These are phyloP conservation scores for Abrostola tripartita DNA, from an alignment of 2,888 invertebrate species.

Conservation along the genomic window DNA sequence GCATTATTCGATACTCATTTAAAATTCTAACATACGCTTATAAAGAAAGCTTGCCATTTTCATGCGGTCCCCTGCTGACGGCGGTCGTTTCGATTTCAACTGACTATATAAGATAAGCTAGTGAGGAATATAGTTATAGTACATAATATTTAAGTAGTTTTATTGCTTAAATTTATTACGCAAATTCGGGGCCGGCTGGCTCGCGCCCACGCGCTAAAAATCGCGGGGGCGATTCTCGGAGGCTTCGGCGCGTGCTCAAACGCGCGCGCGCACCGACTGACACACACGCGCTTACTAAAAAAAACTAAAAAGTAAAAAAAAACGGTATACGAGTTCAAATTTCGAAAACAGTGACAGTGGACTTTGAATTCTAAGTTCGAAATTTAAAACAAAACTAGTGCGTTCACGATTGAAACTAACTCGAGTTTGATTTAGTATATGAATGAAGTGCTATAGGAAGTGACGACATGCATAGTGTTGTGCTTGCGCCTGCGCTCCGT, in stretches of 20 bases:
- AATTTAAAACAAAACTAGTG: conserved; percentile 61
- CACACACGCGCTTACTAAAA: conserved; percentile 78
- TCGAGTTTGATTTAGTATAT: conserved; percentile 77
- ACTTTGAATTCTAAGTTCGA: conserved; percentile 40
- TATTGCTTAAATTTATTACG: conserved; percentile 82
- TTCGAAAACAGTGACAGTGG: conserved; percentile 54
- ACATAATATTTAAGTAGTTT: conserved; percentile 62
- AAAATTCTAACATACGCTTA: conserved; percentile 88
- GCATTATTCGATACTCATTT: conserved; percentile 89
- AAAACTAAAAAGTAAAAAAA: conserved; percentile 58
- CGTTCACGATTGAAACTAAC: conserved; percentile 59
- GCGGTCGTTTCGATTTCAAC: conserved; percentile 70
- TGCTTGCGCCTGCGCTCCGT: conserved; percentile 78
- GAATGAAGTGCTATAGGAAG: conserved; percentile 85
- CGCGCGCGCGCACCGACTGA: conserved; percentile 81
- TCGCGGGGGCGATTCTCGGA: conserved; percentile 83
- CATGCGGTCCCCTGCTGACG: conserved; percentile 81
- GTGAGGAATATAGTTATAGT: conserved; percentile 32
- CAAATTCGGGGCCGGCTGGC: conserved; percentile 83
- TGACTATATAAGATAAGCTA: conserved; percentile 45
- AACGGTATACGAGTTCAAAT: conserved; percentile 51
- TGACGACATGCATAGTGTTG: conserved; percentile 87
- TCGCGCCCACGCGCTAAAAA: conserved; percentile 83
- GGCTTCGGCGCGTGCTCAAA: conserved; percentile 85
- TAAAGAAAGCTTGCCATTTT: conserved; percentile 87